phyloP scores from a whole-genome alignment of 2,797 vertebrate genomes.

The Novumbra hubbsi region DNA sequence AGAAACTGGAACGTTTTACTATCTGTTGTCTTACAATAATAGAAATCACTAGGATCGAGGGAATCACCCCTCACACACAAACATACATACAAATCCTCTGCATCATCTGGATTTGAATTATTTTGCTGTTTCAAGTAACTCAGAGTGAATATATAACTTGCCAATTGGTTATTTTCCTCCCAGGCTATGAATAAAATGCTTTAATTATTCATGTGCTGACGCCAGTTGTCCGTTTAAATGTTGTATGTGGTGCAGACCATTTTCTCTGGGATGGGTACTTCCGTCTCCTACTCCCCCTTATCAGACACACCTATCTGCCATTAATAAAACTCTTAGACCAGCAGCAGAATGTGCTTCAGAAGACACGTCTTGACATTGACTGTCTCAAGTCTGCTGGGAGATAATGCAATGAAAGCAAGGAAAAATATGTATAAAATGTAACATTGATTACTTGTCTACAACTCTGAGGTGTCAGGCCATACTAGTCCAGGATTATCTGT shows the following conservation, averaged over 20 bases:
- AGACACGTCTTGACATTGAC: no score
- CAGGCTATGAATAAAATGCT: constrained; percentile 83
- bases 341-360: no score
- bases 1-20: constrained; percentile 36
- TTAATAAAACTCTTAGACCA: constrained; percentile 55
- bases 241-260: constrained; percentile 78
- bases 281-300: constrained; percentile 31
- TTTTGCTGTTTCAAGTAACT: constrained; percentile 77
- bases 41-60: constrained; percentile 48
- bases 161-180: constrained; percentile 85
- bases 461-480: no score
- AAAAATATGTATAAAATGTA: no score
- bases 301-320: constrained; percentile 50
- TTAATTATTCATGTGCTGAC: constrained; percentile 84
- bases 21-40: constrained; percentile 38
- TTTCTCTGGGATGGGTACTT: constrained; percentile 69
- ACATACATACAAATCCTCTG: constrained; percentile 20
- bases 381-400: no score
- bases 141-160: constrained; percentile 85
- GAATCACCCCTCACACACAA: constrained; percentile 30
- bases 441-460: no score
- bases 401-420: no score
- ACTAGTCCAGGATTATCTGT: no score
- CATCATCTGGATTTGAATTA: constrained; percentile 73
- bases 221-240: constrained; percentile 78